A percentile compares a stretch with the other conserved stretches of the same genome.
These are phyloP conservation scores for Bucco capensis DNA, from an alignment of 2,113 vertebrate genomes.

Conservation along the genomic window DNA sequence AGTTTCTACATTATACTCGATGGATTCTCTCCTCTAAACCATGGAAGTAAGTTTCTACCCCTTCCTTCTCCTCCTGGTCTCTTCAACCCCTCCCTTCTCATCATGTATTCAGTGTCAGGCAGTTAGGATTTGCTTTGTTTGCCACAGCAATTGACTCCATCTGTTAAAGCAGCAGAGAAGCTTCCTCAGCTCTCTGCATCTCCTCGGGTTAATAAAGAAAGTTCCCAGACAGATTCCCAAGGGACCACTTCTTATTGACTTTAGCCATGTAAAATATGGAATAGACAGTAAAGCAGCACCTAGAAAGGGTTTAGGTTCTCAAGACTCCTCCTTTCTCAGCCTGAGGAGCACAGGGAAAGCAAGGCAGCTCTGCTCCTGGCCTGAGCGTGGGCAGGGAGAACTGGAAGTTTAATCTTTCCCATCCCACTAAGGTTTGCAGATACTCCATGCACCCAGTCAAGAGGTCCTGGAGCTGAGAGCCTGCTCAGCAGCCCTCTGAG, in stretches of 20 bases:
- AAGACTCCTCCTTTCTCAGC: neutral
- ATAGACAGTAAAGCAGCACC: neutral
- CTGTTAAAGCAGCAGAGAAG: neutral
- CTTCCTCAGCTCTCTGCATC: neutral
- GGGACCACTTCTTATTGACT: neutral
- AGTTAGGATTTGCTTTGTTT: neutral
- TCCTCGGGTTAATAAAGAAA: neutral
- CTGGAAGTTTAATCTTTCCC: rapidly evolving
- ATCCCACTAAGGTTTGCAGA: neutral
- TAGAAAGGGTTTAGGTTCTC: no score
- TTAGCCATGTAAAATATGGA: neutral
- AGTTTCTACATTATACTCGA: neutral
- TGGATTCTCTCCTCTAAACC: neutral
- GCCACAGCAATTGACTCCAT: neutral
- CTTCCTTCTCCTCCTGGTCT: neutral
- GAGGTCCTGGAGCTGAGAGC: neutral
- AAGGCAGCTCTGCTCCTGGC: neutral
- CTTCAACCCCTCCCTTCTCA: neutral
- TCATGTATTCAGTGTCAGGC: neutral
- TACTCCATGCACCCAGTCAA: neutral
- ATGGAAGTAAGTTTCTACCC: neutral
- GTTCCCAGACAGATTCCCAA: neutral
- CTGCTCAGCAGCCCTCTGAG: no score
- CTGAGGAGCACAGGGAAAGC: neutral
- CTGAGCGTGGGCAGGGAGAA: neutral